Evolutionary conservation across 2,113 vertebrate species (phyloP), one percentile per base, ranked within the genome.

Genomic region (Eira barbara): DNA sequence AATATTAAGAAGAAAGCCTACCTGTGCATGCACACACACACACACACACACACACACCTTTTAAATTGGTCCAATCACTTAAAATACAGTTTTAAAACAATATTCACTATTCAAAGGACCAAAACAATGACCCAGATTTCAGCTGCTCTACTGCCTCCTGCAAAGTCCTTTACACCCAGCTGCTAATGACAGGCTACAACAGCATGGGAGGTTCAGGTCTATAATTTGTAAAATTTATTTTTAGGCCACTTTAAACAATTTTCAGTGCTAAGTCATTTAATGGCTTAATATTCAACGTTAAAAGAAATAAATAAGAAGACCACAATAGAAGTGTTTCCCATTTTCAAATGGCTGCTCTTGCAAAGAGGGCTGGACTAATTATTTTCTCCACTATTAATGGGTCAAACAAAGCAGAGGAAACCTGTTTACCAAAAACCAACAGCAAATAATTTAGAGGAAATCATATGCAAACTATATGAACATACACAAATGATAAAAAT

Each of bases 171-270:
- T 96, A 45, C 78, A 97, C 34, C 73, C 86, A 96, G 76, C 76
- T 96, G 86, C 81, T 98, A 98, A 98, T 97, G 86, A 97, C 79
- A 93, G 47, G 88, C 95, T 96, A 25, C 47, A 21, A 34, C 83
- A 95, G n/a, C 98, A 42, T 93, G 93, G 88, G 80, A 97, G 97
- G 84, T 52, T 80, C 91, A 94, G 80, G 85, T 74, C 94, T 98
- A 31, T 98, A 97, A 98, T 98, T 98, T 98, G 42, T 39, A 95
- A 88, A 88, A 87, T 97, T 97, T 98, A 98, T 98, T 98, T 99
- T 98, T 98, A 98, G 97, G 96, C 89, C 89, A 95, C 67, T 59
- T 45, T n/a, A 52, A 92, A 87, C 27, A 17, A 2, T 96, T 97
- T 95, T 91, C 69, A 97, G 84, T 65, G 79, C 89, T 92, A 91